A percentile compares a stretch with the other conserved stretches of the same genome.
Conservation (phyloP, 2,888 invertebrate species). For the Drosophila tanythrix region DNA sequence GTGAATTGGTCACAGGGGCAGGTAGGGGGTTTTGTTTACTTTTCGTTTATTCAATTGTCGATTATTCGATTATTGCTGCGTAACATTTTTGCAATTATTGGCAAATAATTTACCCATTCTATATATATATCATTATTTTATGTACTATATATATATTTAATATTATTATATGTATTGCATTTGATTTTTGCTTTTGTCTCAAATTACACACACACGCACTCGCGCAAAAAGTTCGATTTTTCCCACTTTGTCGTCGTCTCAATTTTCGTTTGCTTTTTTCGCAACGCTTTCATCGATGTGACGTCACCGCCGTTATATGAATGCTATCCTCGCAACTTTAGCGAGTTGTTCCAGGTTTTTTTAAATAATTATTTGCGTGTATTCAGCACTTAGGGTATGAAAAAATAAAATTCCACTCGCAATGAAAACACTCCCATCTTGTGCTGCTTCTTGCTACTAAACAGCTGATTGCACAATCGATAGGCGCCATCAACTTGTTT, state of each 20-base stretch:
- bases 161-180: slow-evolving; percentile 27
- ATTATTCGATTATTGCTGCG: slow-evolving; percentile 31
- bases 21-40: slow-evolving; percentile 20
- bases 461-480: slow-evolving; percentile 58
- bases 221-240: slow-evolving; percentile 73
- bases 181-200: slow-evolving; percentile 38
- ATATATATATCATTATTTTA: neutral
- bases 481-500: slow-evolving; percentile 51
- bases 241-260: slow-evolving; percentile 74
- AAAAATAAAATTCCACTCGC: slow-evolving; percentile 47
- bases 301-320: slow-evolving; percentile 24
- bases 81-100: slow-evolving; percentile 42
- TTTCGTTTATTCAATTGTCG: slow-evolving; percentile 47
- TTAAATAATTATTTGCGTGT: slow-evolving; percentile 45
- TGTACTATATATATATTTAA: neutral
- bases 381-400: slow-evolving; percentile 53
- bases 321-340: slow-evolving; percentile 16
- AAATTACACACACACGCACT: slow-evolving; percentile 43
- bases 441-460: slow-evolving; percentile 59
- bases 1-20: neutral
- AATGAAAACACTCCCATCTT: slow-evolving; percentile 77
- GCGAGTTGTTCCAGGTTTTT: slow-evolving; percentile 27
- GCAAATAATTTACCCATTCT: slow-evolving; percentile 22
- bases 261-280: slow-evolving; percentile 53
- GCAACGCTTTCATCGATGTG: slow-evolving; percentile 29